Evolutionary conservation across 2,797 vertebrate genomes (phyloP).

Genomic region (Pangasius krempfi): DNA sequence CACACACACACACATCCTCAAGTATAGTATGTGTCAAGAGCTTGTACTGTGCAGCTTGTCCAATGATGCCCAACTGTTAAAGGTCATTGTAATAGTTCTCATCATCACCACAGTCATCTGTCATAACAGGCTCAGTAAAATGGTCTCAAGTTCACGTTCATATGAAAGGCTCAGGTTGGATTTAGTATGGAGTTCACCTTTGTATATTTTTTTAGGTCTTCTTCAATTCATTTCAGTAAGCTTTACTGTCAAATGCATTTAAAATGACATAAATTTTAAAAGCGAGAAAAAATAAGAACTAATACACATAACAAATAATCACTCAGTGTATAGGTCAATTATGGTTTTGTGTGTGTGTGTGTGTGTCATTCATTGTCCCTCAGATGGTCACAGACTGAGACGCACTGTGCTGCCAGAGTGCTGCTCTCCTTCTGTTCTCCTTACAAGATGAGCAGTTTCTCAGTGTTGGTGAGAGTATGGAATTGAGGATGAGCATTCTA

Average conservation of each 20-base stretch:
- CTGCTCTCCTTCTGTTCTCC: slow-evolving; percentile 26
- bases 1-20: not conserved
- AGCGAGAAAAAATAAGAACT: not conserved
- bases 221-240: not conserved
- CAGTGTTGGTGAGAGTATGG: not conserved
- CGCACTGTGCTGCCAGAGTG: not conserved
- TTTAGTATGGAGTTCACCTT: not conserved
- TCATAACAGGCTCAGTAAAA: not conserved
- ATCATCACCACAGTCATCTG: slow-evolving; percentile 27
- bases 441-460: slow-evolving; percentile 17
- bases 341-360: not conserved
- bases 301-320: not conserved
- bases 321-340: not conserved
- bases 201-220: not conserved
- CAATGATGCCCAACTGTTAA: slow-evolving; percentile 24
- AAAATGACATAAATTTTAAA: not conserved
- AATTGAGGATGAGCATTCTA: not conserved
- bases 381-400: slow-evolving; percentile 9
- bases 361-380: slow-evolving; percentile 11
- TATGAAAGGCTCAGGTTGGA: too few relatives aligned
- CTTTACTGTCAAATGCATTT: not conserved
- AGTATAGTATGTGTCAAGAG: slow-evolving; percentile 2
- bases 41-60: slow-evolving; percentile 1
- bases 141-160: not conserved
- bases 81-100: slow-evolving; percentile 24